These are phyloP conservation scores for Brachirus orientalis DNA, from an alignment of 2,113 vertebrate species.

Conservation along the genomic window DNA sequence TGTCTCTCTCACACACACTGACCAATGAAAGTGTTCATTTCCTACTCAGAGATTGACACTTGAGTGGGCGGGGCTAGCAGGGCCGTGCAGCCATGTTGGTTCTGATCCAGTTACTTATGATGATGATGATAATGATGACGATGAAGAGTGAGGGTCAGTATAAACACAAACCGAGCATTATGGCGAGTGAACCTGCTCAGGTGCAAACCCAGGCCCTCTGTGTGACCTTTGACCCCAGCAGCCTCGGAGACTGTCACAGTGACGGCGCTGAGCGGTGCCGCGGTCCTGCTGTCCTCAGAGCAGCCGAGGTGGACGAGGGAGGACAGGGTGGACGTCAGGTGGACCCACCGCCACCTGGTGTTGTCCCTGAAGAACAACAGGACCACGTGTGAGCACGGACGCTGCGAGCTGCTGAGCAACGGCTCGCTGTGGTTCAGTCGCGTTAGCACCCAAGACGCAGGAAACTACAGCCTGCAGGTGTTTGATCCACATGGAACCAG, in stretches of 20 bases:
- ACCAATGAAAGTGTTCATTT: too few species aligned
- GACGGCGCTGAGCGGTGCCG: not conserved
- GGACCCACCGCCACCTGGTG: constrained; percentile 25
- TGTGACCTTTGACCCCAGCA: constrained; percentile 37
- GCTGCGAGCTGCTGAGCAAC: constrained; percentile 3
- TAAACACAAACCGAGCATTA: not conserved
- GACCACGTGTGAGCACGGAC: not conserved
- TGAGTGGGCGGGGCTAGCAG: too few species aligned
- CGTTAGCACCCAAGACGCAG: constrained; percentile 7
- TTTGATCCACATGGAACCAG: not conserved
- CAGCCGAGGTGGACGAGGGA: too few species aligned
- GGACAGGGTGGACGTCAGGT: constrained; percentile 5
- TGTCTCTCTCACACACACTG: too few species aligned
- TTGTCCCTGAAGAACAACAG: not conserved
- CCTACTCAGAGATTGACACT: not conserved
- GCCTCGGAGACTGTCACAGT: not conserved
- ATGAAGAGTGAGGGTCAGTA: constrained; percentile 22
- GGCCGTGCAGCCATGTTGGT: not conserved
- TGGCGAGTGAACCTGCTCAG: too few species aligned
- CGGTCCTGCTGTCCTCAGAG: not conserved
- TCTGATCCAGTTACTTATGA: not conserved
- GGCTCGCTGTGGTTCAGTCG: constrained; percentile 21
- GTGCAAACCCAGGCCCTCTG: too few species aligned
- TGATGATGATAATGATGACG: constrained; percentile 14
- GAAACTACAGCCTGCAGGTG: constrained; percentile 39